These are phyloP conservation scores for Trachurus trachurus DNA, from an alignment of 2,797 vertebrate species.

Conservation along the genomic window DNA sequence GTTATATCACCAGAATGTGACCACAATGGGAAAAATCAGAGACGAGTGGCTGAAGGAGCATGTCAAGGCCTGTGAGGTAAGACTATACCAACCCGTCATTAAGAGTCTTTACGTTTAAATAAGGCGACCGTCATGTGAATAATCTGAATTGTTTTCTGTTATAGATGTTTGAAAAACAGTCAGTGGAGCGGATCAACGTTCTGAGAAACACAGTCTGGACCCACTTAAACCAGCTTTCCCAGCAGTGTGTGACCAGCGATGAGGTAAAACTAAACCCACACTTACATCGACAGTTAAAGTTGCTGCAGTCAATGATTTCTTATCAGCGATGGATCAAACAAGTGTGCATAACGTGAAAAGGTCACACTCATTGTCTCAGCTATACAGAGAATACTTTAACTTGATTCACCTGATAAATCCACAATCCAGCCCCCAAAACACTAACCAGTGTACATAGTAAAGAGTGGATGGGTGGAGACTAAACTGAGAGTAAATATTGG, in stretches of 20 bases:
- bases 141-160: neutral
- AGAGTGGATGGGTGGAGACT: neutral
- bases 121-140: neutral
- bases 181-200: constrained; percentile 90
- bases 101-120: accelerated
- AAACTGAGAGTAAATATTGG: neutral
- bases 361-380: neutral
- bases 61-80: constrained; percentile 92
- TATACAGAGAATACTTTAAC: neutral
- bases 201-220: constrained; percentile 93
- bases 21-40: constrained; percentile 84
- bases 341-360: neutral
- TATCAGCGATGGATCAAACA: neutral
- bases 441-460: neutral
- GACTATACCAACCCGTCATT: neutral
- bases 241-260: constrained; percentile 92
- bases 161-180: constrained; percentile 92
- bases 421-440: neutral
- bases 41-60: constrained; percentile 95
- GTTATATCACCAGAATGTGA: constrained; percentile 87
- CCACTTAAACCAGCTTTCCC: constrained; percentile 95
- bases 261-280: constrained; percentile 80
- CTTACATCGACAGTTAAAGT: neutral
- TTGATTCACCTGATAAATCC: no score
- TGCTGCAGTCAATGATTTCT: no score